phyloP scores from a whole-genome alignment of 1,140 invertebrate species.

The Megalopta genalis region DNA sequence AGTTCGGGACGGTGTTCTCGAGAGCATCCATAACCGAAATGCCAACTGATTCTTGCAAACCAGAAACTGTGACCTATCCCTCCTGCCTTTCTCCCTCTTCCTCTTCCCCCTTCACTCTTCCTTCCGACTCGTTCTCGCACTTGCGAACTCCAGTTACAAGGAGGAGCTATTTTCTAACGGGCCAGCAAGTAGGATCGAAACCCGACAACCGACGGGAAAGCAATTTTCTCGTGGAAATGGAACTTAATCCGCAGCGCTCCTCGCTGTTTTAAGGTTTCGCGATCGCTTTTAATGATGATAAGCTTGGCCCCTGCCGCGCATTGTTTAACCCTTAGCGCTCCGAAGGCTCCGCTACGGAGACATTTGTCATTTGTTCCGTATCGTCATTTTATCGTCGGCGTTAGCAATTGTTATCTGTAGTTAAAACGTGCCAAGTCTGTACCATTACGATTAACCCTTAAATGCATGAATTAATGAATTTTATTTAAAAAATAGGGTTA shows the following conservation, averaged over 20 bases:
- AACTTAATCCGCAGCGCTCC: conserved; percentile 14
- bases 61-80: conserved; percentile 10
- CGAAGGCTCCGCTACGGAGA: no score
- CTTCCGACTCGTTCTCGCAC: background rate
- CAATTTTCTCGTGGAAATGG: conserved; percentile 9
- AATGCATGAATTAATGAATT: no score
- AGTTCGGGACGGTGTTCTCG: background rate
- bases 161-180: conserved; percentile 12
- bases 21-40: conserved; percentile 1
- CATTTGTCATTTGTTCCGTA: no score
- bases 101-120: background rate
- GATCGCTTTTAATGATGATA: background rate
- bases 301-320: no score
- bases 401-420: no score
- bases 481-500: no score
- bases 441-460: no score
- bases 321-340: no score
- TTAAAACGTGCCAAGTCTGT: no score
- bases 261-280: background rate
- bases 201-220: background rate
- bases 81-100: background rate
- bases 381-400: no score
- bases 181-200: background rate
- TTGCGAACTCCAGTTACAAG: background rate
- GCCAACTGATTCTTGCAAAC: conserved; percentile 5